Evolutionary conservation across 2,888 invertebrate genomes (phyloP), one percentile per base, ranked within the genome.

Genomic region (Barypeithes pellucidus): DNA sequence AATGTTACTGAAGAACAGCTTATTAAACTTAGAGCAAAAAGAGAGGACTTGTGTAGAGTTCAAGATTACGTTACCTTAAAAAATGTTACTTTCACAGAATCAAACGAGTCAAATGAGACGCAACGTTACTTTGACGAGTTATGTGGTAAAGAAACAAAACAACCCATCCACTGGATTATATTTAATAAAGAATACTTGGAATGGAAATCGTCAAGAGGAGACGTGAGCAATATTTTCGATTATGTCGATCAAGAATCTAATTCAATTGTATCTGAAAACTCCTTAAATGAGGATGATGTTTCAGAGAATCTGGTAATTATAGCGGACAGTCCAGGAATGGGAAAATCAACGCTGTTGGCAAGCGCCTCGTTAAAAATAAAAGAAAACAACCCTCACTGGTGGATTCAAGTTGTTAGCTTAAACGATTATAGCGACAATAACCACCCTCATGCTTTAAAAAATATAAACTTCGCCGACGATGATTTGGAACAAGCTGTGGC

Each of bases 271-370:
- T 50, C 18, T 2, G 50, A 18, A 12, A 5, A 50, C 12, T 11
- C 11, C 22, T 50, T 22, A 3, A 12, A 22, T 2, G 50, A 50
- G 22, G 22, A 50, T 1, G 50, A 50, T 1, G 20, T n/a, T 18
- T 50, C 50, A 22, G 50, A 29, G 29, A 29, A 29, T 7, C 7
- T 29, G 29, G 29, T 29, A 29, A 29, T 29, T 29, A 29, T 29
- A 50, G 50, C 50, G 12, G 50, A 50, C 24, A 50, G 22, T 24
- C 50, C 50, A 2, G 50, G 50, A 22, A 50, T 50, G 50, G 50
- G 50, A 50, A 50, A 50, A 50, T 50, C 50, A 3, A 50, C 50
- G 1, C 24, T 50, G 4, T 24, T 22, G 22, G 22, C 22, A 12
- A 50, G 50, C 11, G 50, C 22, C 5, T 20, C 50, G n/a, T 50